phyloP scores from a whole-genome alignment of 2,888 invertebrate species.

The Oscheius sp. region DNA sequence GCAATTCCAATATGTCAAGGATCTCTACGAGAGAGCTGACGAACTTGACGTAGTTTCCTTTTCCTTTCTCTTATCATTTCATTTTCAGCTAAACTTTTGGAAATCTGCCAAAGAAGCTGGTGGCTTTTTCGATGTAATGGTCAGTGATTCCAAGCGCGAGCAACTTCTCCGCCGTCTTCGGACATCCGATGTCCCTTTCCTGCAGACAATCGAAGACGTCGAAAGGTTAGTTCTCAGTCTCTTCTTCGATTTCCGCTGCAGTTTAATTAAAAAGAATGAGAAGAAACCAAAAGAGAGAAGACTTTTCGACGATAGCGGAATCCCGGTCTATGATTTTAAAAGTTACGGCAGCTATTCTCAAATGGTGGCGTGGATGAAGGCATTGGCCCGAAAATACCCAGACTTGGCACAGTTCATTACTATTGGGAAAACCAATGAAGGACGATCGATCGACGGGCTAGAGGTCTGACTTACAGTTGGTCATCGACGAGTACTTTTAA shows the following conservation, averaged over 20 bases:
- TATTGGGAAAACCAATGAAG: conserved; percentile 43
- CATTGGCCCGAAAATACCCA: conserved; percentile 53
- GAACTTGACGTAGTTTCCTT: conserved; percentile 45
- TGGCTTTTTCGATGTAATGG: conserved; percentile 80
- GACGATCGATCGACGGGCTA: conserved; percentile 69
- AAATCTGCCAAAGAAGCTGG: conserved; percentile 77
- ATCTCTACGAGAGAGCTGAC: conserved; percentile 50
- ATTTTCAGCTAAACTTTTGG: conserved; percentile 77
- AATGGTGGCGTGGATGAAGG: conserved; percentile 67
- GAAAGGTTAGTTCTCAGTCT: conserved; percentile 58
- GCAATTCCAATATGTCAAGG: conserved; percentile 46
- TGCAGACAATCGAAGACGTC: conserved; percentile 68
- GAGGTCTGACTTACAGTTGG: conserved; percentile 52
- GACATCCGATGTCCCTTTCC: conserved; percentile 50
- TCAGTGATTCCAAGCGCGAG: conserved; percentile 78
- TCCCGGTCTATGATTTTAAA: conserved; percentile 50
- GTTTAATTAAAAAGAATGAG: conserved; percentile 39
- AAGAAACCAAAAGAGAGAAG: conserved; percentile 33
- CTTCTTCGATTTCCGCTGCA: not conserved
- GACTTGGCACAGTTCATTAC: conserved; percentile 36
- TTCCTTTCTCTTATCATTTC: not conserved
- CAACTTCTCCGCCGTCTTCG: conserved; percentile 48
- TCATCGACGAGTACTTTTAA: conserved; percentile 16
- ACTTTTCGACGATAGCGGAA: conserved; percentile 44
- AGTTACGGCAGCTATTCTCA: conserved; percentile 52